These are phyloP conservation scores for Meteorus colon DNA, from an alignment of 2,888 invertebrate genomes.

Conservation along the genomic window DNA sequence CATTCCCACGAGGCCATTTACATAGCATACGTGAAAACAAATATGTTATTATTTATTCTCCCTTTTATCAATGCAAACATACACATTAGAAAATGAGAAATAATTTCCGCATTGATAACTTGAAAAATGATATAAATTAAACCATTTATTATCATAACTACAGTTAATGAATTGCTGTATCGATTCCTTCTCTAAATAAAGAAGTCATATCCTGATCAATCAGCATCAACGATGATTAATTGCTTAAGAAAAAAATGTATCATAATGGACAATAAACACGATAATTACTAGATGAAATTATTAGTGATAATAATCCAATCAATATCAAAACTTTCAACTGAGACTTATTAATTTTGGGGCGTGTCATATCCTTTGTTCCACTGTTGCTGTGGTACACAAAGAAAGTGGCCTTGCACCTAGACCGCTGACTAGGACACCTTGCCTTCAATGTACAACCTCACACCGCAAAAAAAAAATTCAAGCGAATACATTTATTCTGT, in stretches of 20 bases:
- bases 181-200: background rate
- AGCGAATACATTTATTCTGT: slow-evolving; percentile 4
- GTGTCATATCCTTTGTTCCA: slow-evolving; percentile 36
- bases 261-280: background rate
- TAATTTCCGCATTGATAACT: slow-evolving; percentile 7
- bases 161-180: background rate
- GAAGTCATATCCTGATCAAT: background rate
- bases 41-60: slow-evolving; percentile 21
- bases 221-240: background rate
- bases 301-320: background rate
- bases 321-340: background rate
- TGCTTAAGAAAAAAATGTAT: background rate
- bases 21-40: background rate
- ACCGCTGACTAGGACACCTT: background rate
- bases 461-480: slow-evolving; percentile 25
- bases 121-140: background rate
- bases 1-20: slow-evolving; percentile 21
- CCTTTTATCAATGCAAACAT: slow-evolving; percentile 7
- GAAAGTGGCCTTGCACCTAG: slow-evolving; percentile 55
- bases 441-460: slow-evolving; percentile 50
- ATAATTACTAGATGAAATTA: background rate
- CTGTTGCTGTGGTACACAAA: slow-evolving; percentile 41
- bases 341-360: background rate
- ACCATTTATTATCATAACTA: background rate
- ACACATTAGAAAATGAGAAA: slow-evolving; percentile 20